These are phyloP conservation scores for Turritopsis dohrnii DNA, from an alignment of 30 jellyfish, hydroid and myxozoan species.

Conservation along the genomic window DNA sequence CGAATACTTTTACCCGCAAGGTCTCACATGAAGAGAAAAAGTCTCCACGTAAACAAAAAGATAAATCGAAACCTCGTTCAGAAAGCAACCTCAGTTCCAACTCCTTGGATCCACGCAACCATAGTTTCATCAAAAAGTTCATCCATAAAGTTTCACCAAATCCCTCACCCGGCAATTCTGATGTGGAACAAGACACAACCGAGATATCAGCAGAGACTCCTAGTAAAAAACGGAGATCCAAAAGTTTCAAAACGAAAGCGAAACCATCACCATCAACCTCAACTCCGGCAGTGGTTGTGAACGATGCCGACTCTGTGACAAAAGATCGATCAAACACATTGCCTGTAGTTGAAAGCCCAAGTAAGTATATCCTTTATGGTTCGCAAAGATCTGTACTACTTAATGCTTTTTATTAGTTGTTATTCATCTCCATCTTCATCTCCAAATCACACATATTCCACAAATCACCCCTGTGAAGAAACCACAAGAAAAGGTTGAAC, in stretches of 20 bases:
- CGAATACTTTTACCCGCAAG: neutral
- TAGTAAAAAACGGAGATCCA: constrained; percentile 26
- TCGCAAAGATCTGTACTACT: too few relatives aligned
- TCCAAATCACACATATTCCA: too few relatives aligned
- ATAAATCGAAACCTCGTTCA: constrained; percentile 15
- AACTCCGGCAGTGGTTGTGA: constrained; percentile 16
- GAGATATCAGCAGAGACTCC: constrained; percentile 10
- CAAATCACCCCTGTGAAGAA: too few relatives aligned
- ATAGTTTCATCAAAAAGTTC: constrained; percentile 10
- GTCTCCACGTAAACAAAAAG: constrained; percentile 1
- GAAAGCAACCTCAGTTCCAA: constrained; percentile 12
- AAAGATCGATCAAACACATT: constrained; percentile 34
- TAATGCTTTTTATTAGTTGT: too few relatives aligned
- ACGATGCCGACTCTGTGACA: neutral
- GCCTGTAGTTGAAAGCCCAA: constrained; percentile 26
- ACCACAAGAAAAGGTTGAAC: too few relatives aligned
- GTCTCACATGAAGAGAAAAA: neutral
- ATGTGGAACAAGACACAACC: constrained; percentile 44
- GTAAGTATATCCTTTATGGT: too few relatives aligned
- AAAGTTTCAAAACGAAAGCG: neutral
- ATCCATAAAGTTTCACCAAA: constrained; percentile 68
- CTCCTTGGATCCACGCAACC: constrained; percentile 18
- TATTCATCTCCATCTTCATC: too few relatives aligned
- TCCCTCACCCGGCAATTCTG: constrained; percentile 94
- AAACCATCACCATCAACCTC: neutral